Base-by-base conservation (phyloP, 2,888 invertebrate species). In the Morpho achilles region DNA sequence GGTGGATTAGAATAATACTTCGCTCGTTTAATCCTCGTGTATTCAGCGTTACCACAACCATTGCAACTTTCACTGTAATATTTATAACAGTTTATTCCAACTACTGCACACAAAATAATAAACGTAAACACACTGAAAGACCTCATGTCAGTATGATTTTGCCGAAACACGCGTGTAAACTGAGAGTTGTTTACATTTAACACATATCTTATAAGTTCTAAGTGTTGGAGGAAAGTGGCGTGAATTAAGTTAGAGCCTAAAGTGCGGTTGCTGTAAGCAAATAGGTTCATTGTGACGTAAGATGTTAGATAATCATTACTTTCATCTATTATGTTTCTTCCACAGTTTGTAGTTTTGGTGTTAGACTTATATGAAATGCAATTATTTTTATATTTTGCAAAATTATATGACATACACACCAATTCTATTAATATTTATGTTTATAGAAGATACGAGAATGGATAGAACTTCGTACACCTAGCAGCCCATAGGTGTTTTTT, bases 191-290 rank as follows among this genome's bases (percentile, higher is more conserved):
- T 72, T 76, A 75, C 76, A 67, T 69, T 61, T 70, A 63, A 58
- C 67, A 55, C 59, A 61, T 59, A 73, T 76, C 84, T 87, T 88
- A 87, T 89, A 88, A 81, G 76, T 78, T 76, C 5, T 16, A 9
- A 69, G 74, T 75, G 70, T 74, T 73, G 70, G 70, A 75, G 62
- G 87, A 87, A 87, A 88, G 87, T 79, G 61, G 79, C 77, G 87
- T 71, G 72, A 88, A 88, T 87, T 80, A 67, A 79, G 73, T 87
- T 87, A 87, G 83, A 70, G 69, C 63, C 67, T 61, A 66, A 65
- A 67, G 65, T 58, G 65, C 61, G 69, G 60, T 56, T 67, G 67
- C 60, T 61, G 43, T 58, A 10, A 49, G 49, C 22, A 46, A 59
- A 53, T 48, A 32, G 32, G 32, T 5, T 5, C 32, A 32, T 32